These are phyloP conservation scores for Onychostoma macrolepis DNA, from an alignment of 2,113 vertebrate genomes.

Conservation along the genomic window DNA sequence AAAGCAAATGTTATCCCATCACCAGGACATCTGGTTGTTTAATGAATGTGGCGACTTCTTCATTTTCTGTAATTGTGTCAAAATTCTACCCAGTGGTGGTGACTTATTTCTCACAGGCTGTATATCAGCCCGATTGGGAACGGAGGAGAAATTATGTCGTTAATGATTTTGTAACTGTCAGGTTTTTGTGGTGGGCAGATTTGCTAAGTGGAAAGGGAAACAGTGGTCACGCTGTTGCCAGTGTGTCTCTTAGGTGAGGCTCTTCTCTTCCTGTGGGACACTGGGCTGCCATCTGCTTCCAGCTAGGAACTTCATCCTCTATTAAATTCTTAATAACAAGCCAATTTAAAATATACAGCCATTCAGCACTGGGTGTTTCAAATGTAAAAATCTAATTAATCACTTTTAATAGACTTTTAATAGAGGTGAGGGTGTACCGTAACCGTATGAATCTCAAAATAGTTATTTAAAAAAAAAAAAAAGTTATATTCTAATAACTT, in stretches of 20 bases:
- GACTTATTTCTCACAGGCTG: neutral
- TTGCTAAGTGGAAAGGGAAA: conserved; percentile 28
- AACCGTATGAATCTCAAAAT: neutral
- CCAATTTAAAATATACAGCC: neutral
- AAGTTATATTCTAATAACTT: neutral
- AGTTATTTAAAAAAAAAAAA: neutral
- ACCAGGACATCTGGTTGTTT: conserved; percentile 4
- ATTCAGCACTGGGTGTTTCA: neutral
- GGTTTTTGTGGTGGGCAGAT: conserved; percentile 1
- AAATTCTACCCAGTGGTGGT: neutral
- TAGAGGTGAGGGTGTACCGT: neutral
- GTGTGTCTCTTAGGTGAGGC: conserved; percentile 15
- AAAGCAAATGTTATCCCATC: neutral
- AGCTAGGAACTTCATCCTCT: conserved; percentile 16
- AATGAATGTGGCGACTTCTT: neutral
- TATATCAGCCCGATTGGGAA: neutral
- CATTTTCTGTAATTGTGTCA: neutral
- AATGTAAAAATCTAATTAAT: neutral
- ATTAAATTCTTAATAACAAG: conserved; percentile 26
- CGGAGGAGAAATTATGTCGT: conserved; percentile 31
- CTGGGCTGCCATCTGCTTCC: conserved; percentile 40
- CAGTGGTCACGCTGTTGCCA: conserved; percentile 21
- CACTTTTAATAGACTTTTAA: neutral
- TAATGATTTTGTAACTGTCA: conserved; percentile 46
- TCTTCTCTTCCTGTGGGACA: conserved; percentile 22